Base-by-base conservation (phyloP, 2,797 vertebrate species). In the Neoniphon sammara region DNA sequence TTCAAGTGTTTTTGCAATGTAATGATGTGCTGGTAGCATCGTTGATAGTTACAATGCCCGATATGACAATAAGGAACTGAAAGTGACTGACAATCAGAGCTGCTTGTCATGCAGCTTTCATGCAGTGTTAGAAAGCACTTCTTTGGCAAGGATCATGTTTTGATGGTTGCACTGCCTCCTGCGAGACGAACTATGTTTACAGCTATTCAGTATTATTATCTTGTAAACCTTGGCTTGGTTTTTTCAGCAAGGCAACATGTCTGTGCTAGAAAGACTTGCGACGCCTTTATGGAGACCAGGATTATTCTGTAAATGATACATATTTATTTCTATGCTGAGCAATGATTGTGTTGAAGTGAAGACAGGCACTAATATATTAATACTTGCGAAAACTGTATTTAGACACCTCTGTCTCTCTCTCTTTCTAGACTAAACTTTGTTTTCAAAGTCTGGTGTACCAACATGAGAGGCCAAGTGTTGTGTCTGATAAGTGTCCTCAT, bases 271-370 rank as follows among this genome's bases (percentile, higher is more conserved):
- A 25, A 44, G 34, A 44, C 34, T 9, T 14, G 11, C 7, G 31
- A 34, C 4, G 25, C 36, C 10, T 11, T 59, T 11, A 20, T n/a
- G 7, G 36, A n/a, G 12, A 60, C 21, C 34, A 21, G 36, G n/a
- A 21, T 42, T 44, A 3, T 4, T 53, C 50, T 23, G 50, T 53
- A 53, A 21, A 14, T 34, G 21, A 25, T 47, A 15, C 15, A 7
- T 6, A 31, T 52, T 58, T 73, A 50, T 60, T 59, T 39, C 7
- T 44, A 54, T 62, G 65, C 64, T 75, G 58, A 61, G 60, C 27
- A 36, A 56, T 54, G 57, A 47, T 36, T 54, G 58, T 62, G 47
- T 56, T 56, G 20, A 59, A 59, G 18, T 14, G 11, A 14, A 50
- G 25, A 49, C 18, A 50, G 50, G 42, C 42, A 5, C 42, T 44